Base-by-base conservation (phyloP, 1,140 invertebrate genomes). In the Zaprionus kolodkinae region DNA sequence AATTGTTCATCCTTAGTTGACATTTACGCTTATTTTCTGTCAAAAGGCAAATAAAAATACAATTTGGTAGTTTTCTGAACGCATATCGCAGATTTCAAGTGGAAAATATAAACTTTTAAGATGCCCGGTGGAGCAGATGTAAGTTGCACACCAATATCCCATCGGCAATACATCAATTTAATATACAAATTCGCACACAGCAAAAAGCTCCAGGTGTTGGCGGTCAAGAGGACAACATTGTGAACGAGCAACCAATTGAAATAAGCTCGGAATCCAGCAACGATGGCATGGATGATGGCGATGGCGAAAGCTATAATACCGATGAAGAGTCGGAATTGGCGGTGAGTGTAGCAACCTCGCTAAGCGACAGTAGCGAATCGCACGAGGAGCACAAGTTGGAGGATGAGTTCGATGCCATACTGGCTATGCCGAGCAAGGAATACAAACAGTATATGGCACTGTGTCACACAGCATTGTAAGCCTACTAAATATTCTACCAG, bases 101-200 rank as follows among this genome's bases (percentile, higher is more conserved):
- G 27, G 13, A 13, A 30, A 61, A 17, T 36, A 38, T 21, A 38
- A 17, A n/a, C 25, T 9, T 66, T 9, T 25, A 68, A 36, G 15
- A 73, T 73, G 71, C 56, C 65, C 71, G 68, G 71, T 36, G 71
- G 38, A 73, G 71, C 65, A 56, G 50, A 62, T 43, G 71, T 73
- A 73, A 68, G 71, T 48, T 4, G 6, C 25, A 33, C 10, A 27
- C 2, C 11, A 15, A 1, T 10, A 9, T 12, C 11, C 10, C 11
- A 3, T 9, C 13, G 17, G 9, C 38, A 48, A 36, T 17, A 12
- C 5, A 38, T 6, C 7, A 25, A 25, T 15, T 55, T n/a, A 7
- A 56, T 56, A 48, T 17, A 57, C 25, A 25, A 54, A 38, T 15
- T 38, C 36, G 9, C 33, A 38, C 3, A 35, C 56, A 72, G 56